Evolutionary conservation across 1,140 invertebrate genomes (phyloP), one percentile per base, ranked within the genome.

Genomic region (roundworm (Caenorhabditis elegans)): DNA sequence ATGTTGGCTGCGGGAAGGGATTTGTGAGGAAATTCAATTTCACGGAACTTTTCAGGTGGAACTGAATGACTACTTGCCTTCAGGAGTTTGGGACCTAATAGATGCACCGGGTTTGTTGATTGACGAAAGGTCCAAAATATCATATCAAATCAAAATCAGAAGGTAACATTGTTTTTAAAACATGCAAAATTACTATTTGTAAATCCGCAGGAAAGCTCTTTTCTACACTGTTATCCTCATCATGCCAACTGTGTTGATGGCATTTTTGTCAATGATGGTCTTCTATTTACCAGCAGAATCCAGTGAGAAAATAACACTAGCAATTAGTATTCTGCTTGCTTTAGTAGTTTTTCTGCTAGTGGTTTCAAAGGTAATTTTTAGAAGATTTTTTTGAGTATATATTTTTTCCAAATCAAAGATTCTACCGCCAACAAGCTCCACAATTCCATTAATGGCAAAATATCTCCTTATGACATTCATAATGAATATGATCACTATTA

Each of bases 221-320:
- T 99, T 99, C 92, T 99, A 99, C 91, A 98, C 96, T 1, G 96
- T 98, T 83, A 98, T 98, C 90, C 94, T 99, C 89, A 97, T 99
- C 86, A 93, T 98, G 82, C 97, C 97, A 24, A 98, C 97, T 3
- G 96, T 99, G 48, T 92, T 98, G 79, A 98, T 99, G 90, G 98
- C 96, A 78, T 98, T 99, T 91, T 93, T 99, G 79, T 98, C 96
- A 89, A 95, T 99, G 17, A 92, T 97, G 78, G 96, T 98, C 49
- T 99, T 99, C 91, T 98, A 98, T 88, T 92, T 99, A 85, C 97
- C 97, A 22, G 92, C 92, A 1, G 92, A 93, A 86, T 92, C 92
- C 4, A 92, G 95, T 19, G 95, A 96, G 92, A 96, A 96, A 94
- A 94, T 98, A 4, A 97, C 96, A 3, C 92, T 98, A 55, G 96